Base-by-base conservation (phyloP, 2,797 vertebrate species). In the Acridotheres tristis region DNA sequence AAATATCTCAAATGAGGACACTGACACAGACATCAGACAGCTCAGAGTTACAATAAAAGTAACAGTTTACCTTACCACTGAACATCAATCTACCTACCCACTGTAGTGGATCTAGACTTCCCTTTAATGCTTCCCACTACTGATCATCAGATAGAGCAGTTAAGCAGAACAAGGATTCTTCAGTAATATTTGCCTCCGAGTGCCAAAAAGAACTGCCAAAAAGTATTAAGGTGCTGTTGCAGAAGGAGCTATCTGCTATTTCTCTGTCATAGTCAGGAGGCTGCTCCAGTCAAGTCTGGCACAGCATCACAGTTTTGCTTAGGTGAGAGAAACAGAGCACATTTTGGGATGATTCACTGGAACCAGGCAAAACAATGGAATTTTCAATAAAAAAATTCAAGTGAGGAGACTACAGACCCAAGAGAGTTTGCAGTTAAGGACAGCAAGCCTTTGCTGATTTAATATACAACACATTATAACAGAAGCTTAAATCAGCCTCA, bases 61-160 rank as follows among this genome's bases (percentile, higher is more conserved):
- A 85, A 53, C 93, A 96, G 90, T 82, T 94, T 88, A 80, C 85
- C 25, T 77, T 83, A 98, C 98, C 96, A 98, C 97, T 94, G 83
- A 94, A 95, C 38, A 81, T 97, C 91, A 98, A 96, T 73, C 97
- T 98, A 97, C 98, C 98, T 98, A 97, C 98, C 96, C 16, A 38
- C 98, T 59, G 67, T 95, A 97, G 96, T 96, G 94, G 97, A 98
- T 96, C 95, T 95, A 66, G 59, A 34, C 22, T 66, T 71, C 38
- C 27, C 15, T 94, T 97, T 88, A 87, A 72, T 34, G 85, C 96
- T 97, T 43, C 96, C 67, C 59, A 95, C 98, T 85, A 96, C 98
- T 91, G 97, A 98, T 91, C 98, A 98, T 96, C 97, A 97, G 81
- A 98, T 95, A 98, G 94, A 96, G 93, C 96, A 94, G 96, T 97